Percentiles rank a stretch among this genome's conserved stretches.
These are phyloP conservation scores for Sander vitreus DNA, from an alignment of 2,113 vertebrate species.

Conservation along the genomic window DNA sequence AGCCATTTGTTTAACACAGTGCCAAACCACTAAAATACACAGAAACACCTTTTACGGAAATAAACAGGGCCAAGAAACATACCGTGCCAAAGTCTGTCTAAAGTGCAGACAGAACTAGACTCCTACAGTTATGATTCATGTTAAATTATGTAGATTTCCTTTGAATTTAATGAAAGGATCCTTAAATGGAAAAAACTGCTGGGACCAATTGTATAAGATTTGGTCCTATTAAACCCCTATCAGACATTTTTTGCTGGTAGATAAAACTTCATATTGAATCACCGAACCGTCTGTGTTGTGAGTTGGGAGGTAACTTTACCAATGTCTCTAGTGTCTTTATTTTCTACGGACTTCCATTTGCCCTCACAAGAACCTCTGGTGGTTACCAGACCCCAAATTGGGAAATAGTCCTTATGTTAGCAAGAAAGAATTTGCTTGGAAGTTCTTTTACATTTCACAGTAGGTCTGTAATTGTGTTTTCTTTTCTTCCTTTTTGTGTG, in stretches of 20 bases:
- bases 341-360: not conserved
- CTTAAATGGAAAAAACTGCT: not conserved
- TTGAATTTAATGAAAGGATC: not conserved
- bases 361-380: not conserved
- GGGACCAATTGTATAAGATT: not conserved
- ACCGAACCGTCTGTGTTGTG: not conserved
- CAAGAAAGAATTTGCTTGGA: not conserved
- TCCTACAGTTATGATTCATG: not conserved
- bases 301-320: not conserved
- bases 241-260: not conserved
- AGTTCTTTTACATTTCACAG: not conserved
- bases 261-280: constrained; percentile 18
- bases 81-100: not conserved
- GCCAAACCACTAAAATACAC: constrained; percentile 48
- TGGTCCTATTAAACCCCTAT: not conserved
- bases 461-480: not conserved
- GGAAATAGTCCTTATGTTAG: not conserved
- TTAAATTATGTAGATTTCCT: not conserved
- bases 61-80: constrained; percentile 9
- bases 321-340: not conserved
- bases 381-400: not conserved
- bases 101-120: not conserved
- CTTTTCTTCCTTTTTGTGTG: not conserved
- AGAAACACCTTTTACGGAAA: constrained; percentile 44
- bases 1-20: constrained; percentile 28